A percentile compares a stretch with the other conserved stretches of the same genome.
These are phyloP conservation scores for Tragulus kanchil DNA, from an alignment of 2,113 vertebrate genomes.

Conservation along the genomic window DNA sequence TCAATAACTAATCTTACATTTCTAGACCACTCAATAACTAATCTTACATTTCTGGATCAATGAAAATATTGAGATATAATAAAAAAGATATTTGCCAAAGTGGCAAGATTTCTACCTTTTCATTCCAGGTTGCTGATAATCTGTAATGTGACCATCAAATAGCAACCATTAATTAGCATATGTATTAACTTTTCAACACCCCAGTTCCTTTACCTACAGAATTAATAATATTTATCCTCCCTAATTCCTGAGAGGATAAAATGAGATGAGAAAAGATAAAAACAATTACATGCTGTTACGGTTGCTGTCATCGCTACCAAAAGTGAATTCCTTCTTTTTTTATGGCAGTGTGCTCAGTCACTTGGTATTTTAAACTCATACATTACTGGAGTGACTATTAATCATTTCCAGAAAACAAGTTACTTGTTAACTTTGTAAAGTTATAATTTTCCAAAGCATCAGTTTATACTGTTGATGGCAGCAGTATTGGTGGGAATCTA, in stretches of 20 bases:
- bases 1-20: not conserved
- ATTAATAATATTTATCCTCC: not conserved
- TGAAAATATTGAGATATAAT: slow-evolving; percentile 28
- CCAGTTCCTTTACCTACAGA: slow-evolving; percentile 30
- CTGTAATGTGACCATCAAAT: slow-evolving; percentile 40
- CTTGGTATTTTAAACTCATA: not conserved
- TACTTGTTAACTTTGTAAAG: slow-evolving; percentile 58
- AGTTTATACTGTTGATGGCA: not conserved
- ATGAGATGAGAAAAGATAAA: slow-evolving; percentile 34
- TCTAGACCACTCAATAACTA: not conserved
- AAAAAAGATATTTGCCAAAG: slow-evolving; percentile 28
- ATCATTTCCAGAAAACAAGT: slow-evolving; percentile 55
- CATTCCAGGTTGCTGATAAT: not conserved
- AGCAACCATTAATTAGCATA: slow-evolving; percentile 46
- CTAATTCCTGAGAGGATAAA: not conserved
- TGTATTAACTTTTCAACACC: not conserved
- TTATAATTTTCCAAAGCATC: slow-evolving; percentile 55
- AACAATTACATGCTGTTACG: not conserved
- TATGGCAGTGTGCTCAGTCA: not conserved
- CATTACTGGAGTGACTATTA: slow-evolving; percentile 8
- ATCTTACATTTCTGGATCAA: not conserved
- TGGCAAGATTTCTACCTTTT: slow-evolving; percentile 17
- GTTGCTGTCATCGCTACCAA: not conserved
- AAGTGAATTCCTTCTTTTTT: not conserved
- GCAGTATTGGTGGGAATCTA: not conserved